Base-by-base conservation (phyloP, 2,797 vertebrate species). In the Parauchenoglanis ngamensis region DNA sequence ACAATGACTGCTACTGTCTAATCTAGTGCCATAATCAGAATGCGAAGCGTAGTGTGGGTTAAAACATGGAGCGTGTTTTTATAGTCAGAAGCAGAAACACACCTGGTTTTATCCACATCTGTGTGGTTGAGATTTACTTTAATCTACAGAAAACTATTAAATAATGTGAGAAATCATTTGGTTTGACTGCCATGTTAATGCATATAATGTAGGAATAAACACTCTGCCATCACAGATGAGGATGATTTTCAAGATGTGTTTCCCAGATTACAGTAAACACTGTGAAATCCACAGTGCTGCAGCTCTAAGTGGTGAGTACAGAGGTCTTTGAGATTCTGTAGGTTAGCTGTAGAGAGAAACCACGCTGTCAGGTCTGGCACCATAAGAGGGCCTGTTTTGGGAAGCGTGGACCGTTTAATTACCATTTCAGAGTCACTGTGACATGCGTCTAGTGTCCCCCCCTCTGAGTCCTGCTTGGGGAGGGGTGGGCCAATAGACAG, bases 381-480 rank as follows among this genome's bases (percentile, higher is more conserved):
- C n/a, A 8, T 17, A 61, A 59, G 40, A 49, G 61, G 78, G 73
- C 70, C 84, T 76, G 81, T 44, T 61, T 80, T 46, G 11, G 79
- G 78, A 49, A 78, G 49, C 86, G 59, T 81, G 61, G 81, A 70
- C 89, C 87, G 0, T 81, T 89, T 63, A 92, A 96, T 99, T 99
- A 99, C 98, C 98, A 99, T 99, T 97, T 99, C 98, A 84, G 98
- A 99, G 97, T 99, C 98, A 98, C 98, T 99, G 97, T 99, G 97
- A 97, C 97, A 99, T 94, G 97, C 96, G 96, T 97, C 95, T 92
- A 96, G 95, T 75, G 94, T 91, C 93, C 94, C 91, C 92, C 94
- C 95, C 87, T 89, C 90, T 46, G 86, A 88, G 88, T 90, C 89
- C 86, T 90, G 88, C 54, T 85, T 91, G 88, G 95, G 93, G 90